Base-by-base conservation (phyloP, 1,140 invertebrate species). In the Hylaeus volcanicus region DNA sequence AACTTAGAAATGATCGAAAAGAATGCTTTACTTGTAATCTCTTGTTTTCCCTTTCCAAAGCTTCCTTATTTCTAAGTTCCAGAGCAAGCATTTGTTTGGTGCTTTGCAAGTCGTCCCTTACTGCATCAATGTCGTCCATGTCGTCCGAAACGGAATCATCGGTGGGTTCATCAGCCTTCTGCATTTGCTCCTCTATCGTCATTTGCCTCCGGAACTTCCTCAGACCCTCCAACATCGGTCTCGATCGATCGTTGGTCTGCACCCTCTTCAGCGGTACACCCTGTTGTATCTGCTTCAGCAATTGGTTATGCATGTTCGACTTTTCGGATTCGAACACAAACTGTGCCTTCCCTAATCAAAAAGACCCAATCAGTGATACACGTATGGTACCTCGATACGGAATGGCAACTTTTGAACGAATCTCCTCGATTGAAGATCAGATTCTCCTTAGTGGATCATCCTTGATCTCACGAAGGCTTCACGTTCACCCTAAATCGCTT, bases 251-350 rank as follows among this genome's bases (percentile, higher is more conserved):
- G 89, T 98, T 98, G 37, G 96, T 96, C 91, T 95, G 96, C 0
- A 96, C 96, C 75, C 95, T 96, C 88, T 97, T 97, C 73, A 98
- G 93, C 88, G 94, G 95, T 0, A 98, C 94, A 53, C 97, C 97
- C 69, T 94, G 92, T 89, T 97, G 96, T 88, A 98, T 98, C 94
- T 98, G 96, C 91, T 96, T 96, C 1, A 98, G 94, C 61, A 98
- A 94, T 83, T 96, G 95, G 91, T 98, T 97, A 92, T 97, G 97
- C 75, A 96, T 95, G 88, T 97, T 97, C 65, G 94, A 94, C 90
- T 97, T 97, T 92, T 98, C 97, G 14, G 97, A 98, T 89, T 98
- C 97, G 92, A 97, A 98, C 65, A 98, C 95, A 91, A 98, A 98
- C 94, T 98, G 95, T 74, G 94, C 94, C 64, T 91, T 90, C 84